phyloP scores from a whole-genome alignment of 2,888 invertebrate species.

The Stegophylla sp. region DNA sequence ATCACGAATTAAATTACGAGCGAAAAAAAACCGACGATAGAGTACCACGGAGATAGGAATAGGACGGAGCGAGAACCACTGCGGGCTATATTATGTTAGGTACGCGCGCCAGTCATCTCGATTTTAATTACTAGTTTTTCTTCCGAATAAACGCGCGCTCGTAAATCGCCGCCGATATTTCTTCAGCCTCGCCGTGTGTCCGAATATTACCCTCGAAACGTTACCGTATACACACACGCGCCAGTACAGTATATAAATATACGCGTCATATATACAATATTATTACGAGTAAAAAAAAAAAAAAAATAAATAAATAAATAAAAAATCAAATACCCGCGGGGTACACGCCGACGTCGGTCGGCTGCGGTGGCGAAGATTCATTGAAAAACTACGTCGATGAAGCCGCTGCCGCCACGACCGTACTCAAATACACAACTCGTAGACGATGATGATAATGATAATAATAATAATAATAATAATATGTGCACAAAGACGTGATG shows the following conservation, averaged over 20 bases:
- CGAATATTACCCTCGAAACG: constrained; percentile 2
- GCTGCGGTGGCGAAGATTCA: constrained; percentile 25
- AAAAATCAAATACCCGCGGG: constrained; percentile 2
- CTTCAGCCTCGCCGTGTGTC: neutral
- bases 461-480: no score
- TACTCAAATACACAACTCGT: neutral
- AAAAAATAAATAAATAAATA: no score
- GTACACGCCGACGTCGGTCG: constrained; percentile 9
- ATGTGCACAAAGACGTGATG: no score
- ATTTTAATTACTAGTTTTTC: constrained; percentile 56
- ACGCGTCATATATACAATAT: neutral
- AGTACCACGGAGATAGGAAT: neutral
- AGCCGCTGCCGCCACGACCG: neutral
- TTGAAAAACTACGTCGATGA: constrained; percentile 23
- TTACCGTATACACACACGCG: neutral
- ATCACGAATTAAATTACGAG: constrained; percentile 57
- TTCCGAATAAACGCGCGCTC: constrained; percentile 37
- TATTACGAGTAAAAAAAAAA: neutral
- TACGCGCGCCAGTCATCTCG: constrained; percentile 24
- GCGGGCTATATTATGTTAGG: no score
- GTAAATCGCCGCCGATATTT: constrained; percentile 54
- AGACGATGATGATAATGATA: no score
- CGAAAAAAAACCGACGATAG: constrained; percentile 4
- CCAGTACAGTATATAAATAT: neutral
- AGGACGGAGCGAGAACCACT: neutral